Conservation (phyloP, 2,888 invertebrate genomes). For the Hemithea aestivaria region DNA sequence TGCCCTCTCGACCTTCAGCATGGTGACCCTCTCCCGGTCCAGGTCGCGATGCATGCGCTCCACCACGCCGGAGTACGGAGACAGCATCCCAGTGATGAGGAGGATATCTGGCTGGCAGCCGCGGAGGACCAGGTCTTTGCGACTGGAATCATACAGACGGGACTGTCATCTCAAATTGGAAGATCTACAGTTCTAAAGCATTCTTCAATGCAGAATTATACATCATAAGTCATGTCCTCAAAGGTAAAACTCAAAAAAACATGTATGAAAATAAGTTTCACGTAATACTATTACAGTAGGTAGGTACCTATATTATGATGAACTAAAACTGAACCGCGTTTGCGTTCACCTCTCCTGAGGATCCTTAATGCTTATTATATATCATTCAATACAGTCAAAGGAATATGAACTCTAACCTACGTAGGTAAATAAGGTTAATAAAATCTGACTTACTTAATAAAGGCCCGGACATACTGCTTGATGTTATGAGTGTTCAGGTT, state of each 20-base stretch:
- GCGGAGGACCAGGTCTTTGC: conserved; percentile 84
- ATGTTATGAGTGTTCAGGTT: conserved; percentile 90
- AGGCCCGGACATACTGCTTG: conserved; percentile 89
- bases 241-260: no score
- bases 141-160: conserved; percentile 64
- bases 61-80: conserved; percentile 88
- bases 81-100: conserved; percentile 88
- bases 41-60: conserved; percentile 88
- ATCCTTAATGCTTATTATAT: no score
- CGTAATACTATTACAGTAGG: no score
- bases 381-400: no score
- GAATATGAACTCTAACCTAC: no score
- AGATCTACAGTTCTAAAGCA: no score
- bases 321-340: no score
- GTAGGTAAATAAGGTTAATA: not conserved
- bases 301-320: no score
- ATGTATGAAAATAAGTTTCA: no score
- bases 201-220: no score
- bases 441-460: conserved; percentile 84
- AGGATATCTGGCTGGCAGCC: conserved; percentile 88
- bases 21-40: conserved; percentile 89
- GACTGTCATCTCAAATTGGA: not conserved
- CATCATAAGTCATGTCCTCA: no score
- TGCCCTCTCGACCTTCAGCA: conserved; percentile 90
- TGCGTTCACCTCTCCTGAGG: no score